A percentile compares a stretch with the other conserved stretches of the same genome.
phyloP scores from a whole-genome alignment of 2,113 vertebrate genomes.

The Sterrhoptilus dennistouni region DNA sequence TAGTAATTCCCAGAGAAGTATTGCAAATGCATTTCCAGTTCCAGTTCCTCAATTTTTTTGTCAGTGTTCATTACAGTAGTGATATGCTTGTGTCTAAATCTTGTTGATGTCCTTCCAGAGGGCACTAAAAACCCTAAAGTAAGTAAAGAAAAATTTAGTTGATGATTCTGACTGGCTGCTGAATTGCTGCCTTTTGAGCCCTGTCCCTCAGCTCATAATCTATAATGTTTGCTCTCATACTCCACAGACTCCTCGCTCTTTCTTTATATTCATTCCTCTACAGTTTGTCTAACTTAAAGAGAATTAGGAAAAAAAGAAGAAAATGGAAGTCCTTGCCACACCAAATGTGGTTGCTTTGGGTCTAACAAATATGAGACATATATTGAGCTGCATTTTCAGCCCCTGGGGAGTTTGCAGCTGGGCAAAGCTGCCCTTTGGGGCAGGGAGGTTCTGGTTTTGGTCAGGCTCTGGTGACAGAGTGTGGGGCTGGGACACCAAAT shows the following conservation, averaged over 20 bases:
- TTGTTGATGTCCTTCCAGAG: constrained; percentile 56
- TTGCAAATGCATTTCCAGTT: constrained; percentile 34
- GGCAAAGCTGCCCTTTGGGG: not conserved
- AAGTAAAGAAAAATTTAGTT: constrained; percentile 34
- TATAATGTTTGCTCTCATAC: not conserved
- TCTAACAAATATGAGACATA: not conserved
- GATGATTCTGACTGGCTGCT: constrained; percentile 12
- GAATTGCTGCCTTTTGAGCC: not conserved
- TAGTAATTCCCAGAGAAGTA: constrained; percentile 27
- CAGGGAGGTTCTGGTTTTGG: not conserved
- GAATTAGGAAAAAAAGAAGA: not conserved
- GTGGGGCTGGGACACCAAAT: fast-evolving
- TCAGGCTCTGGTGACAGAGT: not conserved
- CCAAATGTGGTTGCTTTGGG: not conserved
- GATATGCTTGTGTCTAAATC: constrained; percentile 48
- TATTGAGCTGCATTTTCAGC: not conserved
- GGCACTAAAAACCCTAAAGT: constrained; percentile 36
- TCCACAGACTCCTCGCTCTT: not conserved
- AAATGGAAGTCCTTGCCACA: not conserved
- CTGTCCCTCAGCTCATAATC: constrained; percentile 12
- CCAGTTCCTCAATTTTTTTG: constrained; percentile 15
- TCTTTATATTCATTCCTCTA: not conserved
- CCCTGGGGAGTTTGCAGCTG: not conserved
- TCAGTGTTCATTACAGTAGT: constrained; percentile 21
- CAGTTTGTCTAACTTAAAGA: not conserved